Evolutionary conservation across 2,113 vertebrate species (phyloP), one percentile per base, ranked within the genome.

Genomic region (Epinephelus cyanopodus): DNA sequence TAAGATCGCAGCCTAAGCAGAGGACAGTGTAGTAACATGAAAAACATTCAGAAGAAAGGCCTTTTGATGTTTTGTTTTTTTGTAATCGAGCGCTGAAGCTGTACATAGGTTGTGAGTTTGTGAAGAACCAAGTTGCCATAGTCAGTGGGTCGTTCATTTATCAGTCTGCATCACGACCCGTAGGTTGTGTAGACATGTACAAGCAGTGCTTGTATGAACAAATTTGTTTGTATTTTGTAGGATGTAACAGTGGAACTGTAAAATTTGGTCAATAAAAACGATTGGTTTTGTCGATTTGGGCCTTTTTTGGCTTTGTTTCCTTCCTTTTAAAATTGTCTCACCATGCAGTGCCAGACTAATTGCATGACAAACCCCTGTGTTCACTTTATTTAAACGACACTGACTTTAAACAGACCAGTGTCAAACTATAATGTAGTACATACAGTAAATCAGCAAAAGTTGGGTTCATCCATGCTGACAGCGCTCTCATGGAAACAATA

Each of bases 161-260:
- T 81, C 77, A 57, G 47, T 81, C 71, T 77, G 64, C 63, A 74
- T 74, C 60, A 14, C 56, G 58, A 80, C 70, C 54, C 39, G 1
- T 52, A 70, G 64, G 77, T 77, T 88, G 79, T 72, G 56, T 85
- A 62, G 23, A 78, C 19, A 0, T 33, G 60, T 82, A 84, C 90
- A 84, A 94, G 89, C 91, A 81, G 91, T 50, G 85, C 91, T 93
- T 88, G 90, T 90, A 86, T 70, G 57, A 79, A 82, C 68, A 85
- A 39, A 86, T 17, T 56, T 27, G 61, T 57, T 88, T 87, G 69
- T 74, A 68, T 90, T 90, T 91, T 92, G 79, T 90, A 92, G 79
- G 72, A 78, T 89, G 85, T 80, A 47, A 84, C 85, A 83, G 82
- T 86, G 86, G 73, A 92, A 54, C 77, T 88, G 86, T 88, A 88